Base-by-base conservation (phyloP, 2,888 invertebrate species). In the Flexamia atlantica region DNA sequence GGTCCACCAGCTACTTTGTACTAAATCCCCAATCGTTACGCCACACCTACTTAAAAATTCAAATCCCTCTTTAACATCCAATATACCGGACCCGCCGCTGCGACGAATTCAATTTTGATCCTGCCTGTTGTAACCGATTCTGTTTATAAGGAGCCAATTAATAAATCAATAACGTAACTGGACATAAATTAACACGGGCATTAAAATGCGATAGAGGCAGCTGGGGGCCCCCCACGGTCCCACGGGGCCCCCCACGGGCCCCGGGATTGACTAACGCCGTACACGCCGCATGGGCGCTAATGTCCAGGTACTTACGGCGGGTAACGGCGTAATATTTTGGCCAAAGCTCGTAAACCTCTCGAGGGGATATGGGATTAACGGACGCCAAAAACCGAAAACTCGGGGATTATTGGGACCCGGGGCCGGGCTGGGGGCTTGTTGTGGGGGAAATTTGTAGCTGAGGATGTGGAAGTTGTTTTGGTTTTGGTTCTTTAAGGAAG, bases 101-200 rank as follows among this genome's bases (percentile, higher is more conserved):
- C 79, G 79, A 79, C 57, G 79, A 79, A 79, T 79, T 57, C 32
- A 79, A 57, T 79, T 79, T 79, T 57, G 57, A 79, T 79, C 36
- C 36, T 32, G 79, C 57, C 57, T 79, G 79, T 79, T 79, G 79
- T 79, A 79, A 79, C 79, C 79, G 36, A 79, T 79, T 79, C 79
- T 79, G 79, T 79, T 79, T 79, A 76, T 79, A 79, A 53, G 79
- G 20, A 79, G 74, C 74, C 82, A 83, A 83, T 83, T 83, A 83
- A 83, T 83, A 83, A 83, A 83, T 83, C 82, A 83, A 83, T 83
- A 74, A 72, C 57, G 40, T 74, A 50, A 74, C 50, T 40, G 57
- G 60, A 46, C 74, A 83, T 83, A 83, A 83, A 83, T 83, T 83
- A 83, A 83, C 82, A 83, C 82, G 74, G 36, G 72, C 79, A 79